These are phyloP conservation scores for Nyctibius grandis DNA, from an alignment of 2,797 vertebrate species.

Conservation along the genomic window DNA sequence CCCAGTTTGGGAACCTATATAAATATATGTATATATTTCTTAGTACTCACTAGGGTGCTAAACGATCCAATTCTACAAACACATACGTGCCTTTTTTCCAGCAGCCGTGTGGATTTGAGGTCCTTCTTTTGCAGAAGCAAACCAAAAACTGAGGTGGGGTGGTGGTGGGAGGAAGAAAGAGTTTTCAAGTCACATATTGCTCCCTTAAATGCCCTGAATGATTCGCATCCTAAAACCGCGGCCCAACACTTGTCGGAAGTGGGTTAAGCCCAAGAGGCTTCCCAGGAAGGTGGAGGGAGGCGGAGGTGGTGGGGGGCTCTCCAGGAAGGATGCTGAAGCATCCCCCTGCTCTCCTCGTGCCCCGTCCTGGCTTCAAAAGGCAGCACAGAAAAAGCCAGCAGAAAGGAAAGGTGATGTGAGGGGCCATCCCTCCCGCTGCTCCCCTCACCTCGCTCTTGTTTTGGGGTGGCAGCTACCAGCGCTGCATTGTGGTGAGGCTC, in stretches of 20 bases:
- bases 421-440: fast-evolving
- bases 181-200: background rate
- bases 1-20: slow-evolving; percentile 17
- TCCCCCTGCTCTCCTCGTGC: background rate
- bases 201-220: background rate
- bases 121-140: background rate
- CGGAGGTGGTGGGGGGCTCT: fast-evolving
- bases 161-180: background rate
- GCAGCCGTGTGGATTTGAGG: fast-evolving
- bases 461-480: background rate
- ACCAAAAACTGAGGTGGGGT: background rate
- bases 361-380: background rate
- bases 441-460: background rate
- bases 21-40: background rate
- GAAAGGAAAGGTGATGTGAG: fast-evolving
- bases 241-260: background rate
- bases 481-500: background rate
- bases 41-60: background rate
- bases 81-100: background rate
- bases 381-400: background rate
- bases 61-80: background rate
- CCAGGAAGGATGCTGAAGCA: background rate
- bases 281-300: background rate
- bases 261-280: background rate
- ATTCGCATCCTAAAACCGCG: background rate